These are phyloP conservation scores for Ptilorrhoa leucosticta DNA, from an alignment of 2,113 vertebrate species.

Conservation along the genomic window DNA sequence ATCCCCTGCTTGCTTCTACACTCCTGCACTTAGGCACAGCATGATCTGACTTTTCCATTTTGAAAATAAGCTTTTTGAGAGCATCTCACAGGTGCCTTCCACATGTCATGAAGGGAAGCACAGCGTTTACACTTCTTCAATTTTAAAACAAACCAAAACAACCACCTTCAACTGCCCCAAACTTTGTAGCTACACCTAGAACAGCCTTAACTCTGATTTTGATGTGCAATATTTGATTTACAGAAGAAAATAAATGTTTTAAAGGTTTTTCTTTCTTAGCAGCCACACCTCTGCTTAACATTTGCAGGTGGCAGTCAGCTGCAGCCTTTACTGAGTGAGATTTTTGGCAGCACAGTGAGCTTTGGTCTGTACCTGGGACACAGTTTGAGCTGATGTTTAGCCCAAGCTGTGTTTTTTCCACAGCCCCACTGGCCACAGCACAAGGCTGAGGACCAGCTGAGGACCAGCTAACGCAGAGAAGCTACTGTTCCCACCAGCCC, in stretches of 20 bases:
- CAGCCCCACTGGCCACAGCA: accelerated
- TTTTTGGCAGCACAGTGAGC: not conserved
- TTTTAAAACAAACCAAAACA: not conserved
- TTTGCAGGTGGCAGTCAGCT: not conserved
- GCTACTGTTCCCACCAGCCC: not conserved
- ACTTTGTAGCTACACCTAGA: not conserved
- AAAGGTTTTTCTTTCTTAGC: not conserved
- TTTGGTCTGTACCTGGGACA: not conserved
- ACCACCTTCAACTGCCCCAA: not conserved
- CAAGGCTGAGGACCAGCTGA: not conserved
- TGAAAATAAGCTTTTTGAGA: not conserved
- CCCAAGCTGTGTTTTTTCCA: not conserved
- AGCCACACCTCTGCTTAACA: not conserved
- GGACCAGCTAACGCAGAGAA: accelerated
- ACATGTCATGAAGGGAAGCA: not conserved
- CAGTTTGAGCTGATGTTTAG: not conserved
- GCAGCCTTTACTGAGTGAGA: not conserved
- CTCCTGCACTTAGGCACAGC: not conserved
- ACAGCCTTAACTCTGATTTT: not conserved
- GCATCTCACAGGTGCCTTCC: not conserved
- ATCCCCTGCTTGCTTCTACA: not conserved
- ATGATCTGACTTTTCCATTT: not conserved
- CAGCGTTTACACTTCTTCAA: not conserved
- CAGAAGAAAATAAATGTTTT: not conserved
- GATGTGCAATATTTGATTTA: not conserved